Conservation (phyloP, 2,797 vertebrate species). For the Carcharodon carcharias region DNA sequence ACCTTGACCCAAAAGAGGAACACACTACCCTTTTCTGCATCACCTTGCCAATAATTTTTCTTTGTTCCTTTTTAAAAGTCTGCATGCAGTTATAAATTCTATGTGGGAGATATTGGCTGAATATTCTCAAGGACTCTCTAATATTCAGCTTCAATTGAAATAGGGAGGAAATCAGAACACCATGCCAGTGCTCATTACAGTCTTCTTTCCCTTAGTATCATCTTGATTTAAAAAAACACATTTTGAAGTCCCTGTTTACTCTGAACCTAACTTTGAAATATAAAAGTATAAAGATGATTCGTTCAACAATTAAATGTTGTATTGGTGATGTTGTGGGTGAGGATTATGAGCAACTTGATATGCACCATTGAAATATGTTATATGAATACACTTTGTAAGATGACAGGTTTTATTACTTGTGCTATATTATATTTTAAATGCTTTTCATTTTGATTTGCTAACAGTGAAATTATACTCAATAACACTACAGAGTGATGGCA, state of each 20-base stretch:
- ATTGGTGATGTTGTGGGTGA: background rate
- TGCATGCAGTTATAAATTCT: slow-evolving; percentile 34
- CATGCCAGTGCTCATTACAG: background rate
- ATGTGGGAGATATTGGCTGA: slow-evolving; percentile 36
- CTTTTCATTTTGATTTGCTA: background rate
- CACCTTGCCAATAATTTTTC: slow-evolving; percentile 50
- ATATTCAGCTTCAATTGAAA: slow-evolving; percentile 30
- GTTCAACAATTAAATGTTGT: background rate
- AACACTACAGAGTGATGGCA: background rate
- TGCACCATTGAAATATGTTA: background rate
- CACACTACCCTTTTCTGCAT: slow-evolving; percentile 58
- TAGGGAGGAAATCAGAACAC: slow-evolving; percentile 30
- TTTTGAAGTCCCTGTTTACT: background rate
- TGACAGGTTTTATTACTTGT: background rate
- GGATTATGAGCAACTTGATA: background rate
- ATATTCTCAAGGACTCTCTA: slow-evolving; percentile 29
- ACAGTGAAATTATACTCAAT: background rate
- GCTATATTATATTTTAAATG: background rate
- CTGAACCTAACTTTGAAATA: slow-evolving; percentile 2
- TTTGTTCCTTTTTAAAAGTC: slow-evolving; percentile 48
- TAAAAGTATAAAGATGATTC: background rate
- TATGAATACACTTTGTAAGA: background rate
- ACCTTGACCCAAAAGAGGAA: slow-evolving; percentile 63
- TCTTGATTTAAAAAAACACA: background rate
- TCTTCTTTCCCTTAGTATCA: background rate